Evolutionary conservation across 2,888 invertebrate genomes (phyloP).

Genomic region (Vanessa cardui): DNA sequence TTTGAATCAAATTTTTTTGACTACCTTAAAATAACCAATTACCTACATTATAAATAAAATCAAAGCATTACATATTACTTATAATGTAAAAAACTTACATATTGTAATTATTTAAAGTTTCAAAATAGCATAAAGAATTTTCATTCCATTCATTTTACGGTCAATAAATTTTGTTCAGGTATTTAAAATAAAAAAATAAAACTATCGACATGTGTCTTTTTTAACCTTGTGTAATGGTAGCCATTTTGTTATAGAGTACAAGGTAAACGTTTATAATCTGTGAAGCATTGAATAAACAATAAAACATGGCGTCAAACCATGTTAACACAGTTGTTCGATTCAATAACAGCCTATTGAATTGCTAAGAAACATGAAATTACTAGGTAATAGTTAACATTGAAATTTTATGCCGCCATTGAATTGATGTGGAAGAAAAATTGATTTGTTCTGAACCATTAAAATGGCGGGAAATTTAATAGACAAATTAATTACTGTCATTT

Average conservation of each 20-base stretch:
- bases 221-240: conserved; percentile 25
- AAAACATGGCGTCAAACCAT: conserved; percentile 48
- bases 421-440: conserved; percentile 21
- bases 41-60: too few relatives aligned
- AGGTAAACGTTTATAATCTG: conserved; percentile 37
- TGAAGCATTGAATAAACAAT: conserved; percentile 38
- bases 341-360: conserved; percentile 35
- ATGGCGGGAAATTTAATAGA: background rate
- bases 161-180: background rate
- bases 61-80: too few relatives aligned
- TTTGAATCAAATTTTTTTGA: too few relatives aligned
- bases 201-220: conserved; percentile 9
- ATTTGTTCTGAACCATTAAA: background rate
- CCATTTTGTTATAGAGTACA: conserved; percentile 30
- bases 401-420: conserved; percentile 28
- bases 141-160: background rate
- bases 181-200: conserved; percentile 1
- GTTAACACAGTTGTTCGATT: conserved; percentile 55
- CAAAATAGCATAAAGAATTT: too few relatives aligned
- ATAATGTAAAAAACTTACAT: too few relatives aligned
- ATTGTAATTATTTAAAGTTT: too few relatives aligned
- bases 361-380: conserved; percentile 22
- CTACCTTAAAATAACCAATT: too few relatives aligned
- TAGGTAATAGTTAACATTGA: conserved; percentile 33
- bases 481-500: background rate